Base-by-base conservation (phyloP, 2,888 invertebrate genomes). In the Prenolepis imparis region DNA sequence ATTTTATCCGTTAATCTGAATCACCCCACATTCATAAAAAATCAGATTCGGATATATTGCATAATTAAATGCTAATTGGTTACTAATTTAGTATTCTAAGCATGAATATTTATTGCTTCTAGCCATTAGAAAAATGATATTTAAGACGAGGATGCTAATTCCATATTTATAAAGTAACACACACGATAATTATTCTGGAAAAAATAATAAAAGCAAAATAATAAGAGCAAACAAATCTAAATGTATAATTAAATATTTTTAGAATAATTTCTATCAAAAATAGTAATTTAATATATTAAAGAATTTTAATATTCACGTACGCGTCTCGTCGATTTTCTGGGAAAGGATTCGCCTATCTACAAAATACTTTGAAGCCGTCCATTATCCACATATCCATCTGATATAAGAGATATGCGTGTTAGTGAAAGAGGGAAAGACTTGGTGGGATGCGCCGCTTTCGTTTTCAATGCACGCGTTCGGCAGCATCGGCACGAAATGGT, bases 401-500 rank as follows among this genome's bases (percentile, higher is more conserved):
- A 80, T 48, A 12, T 72, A 24, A 36, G 44, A 80, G 59, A 78
- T 4, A 18, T n/a, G n/a, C 24, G 28, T 4, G 18, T 44, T 70
- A 44, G 72, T n/a, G 44, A 44, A 9, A 11, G 59, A 41, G 15
- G 8, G 4, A 55, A 68, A 44, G n/a, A 15, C 24, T 64, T 52
- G 52, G 74, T 36, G 77, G 28, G 18, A 59, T 57, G 32, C 52
- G 52, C 28, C 28, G 57, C 77, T 78, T 80, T 80, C 44, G 78
- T 24, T 36, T 44, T 78, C 72, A 80, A 80, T 80, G 78, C 78
- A 18, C 75, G 74, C 44, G 63, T 48, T 78, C 32, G 55, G 39
- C 77, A 28, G n/a, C 67, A n/a, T 18, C n/a, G 52, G 59, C 70
- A 57, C 73, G 72, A 57, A 52, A 52, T 52, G 72, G 11, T 55